Base-by-base conservation (phyloP, 2,797 vertebrate species). In the Enteromius treurensis region DNA sequence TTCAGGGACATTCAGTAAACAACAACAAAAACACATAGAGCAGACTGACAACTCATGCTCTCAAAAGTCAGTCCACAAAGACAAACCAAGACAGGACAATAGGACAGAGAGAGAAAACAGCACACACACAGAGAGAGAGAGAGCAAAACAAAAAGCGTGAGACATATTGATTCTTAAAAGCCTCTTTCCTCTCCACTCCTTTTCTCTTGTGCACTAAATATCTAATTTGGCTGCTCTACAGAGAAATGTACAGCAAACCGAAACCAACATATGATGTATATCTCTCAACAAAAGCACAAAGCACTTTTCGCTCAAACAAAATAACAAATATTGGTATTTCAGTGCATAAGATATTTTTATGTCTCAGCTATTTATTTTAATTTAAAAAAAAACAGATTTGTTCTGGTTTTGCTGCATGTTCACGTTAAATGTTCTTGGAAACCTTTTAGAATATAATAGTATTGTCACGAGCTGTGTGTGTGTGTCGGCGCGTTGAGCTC, bases 51-150 rank as follows among this genome's bases (percentile, higher is more conserved):
- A 21, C 37, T 40, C 68, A 76, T 79, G 34, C 51, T 76, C 37
- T 83, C 26, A 1, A 80, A 51, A 74, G 15, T 77, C 42, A n/a
- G 11, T 60, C 40, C n/a, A 49, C 60, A 55, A 65, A 84, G 40
- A 75, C 45, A 19, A 80, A 19, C 42, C 40, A 40, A 8, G 40
- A 69, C 68, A 26, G 55, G 55, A 60, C 8, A 4, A 23, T 80
- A 60, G 45, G 32, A 69, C 60, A 81, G 42, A 76, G 78, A 67
- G 14, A 2, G n/a, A 68, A 78, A 58, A 79, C 74, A 82, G 23
- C 42, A 81, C 62, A 32, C 32, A 32, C 1, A 62, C 14, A 60
- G 8, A 67, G 49, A 68, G 67, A 49, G 13, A 84, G 62, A 15
- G 26, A 47, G 58, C 29, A 23, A 37, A 65, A 65, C 26, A 47